Percentiles rank a stretch among this genome's conserved stretches.
These are phyloP conservation scores for Imbricaverruca yamaguchii DNA, from an alignment of 2,888 invertebrate species.

Conservation along the genomic window DNA sequence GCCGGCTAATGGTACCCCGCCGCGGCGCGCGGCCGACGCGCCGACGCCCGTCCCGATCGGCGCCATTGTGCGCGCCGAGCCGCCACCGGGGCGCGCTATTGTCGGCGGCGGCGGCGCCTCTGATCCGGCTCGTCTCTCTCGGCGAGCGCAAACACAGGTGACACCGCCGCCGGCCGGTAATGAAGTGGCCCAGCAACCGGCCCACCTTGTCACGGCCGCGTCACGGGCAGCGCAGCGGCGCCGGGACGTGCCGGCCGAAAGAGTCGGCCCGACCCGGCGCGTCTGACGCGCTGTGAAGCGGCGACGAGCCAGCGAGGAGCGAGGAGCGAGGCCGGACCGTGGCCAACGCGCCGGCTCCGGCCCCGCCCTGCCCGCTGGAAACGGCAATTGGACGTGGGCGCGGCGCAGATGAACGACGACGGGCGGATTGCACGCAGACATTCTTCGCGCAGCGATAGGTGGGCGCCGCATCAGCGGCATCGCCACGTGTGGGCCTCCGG, in stretches of 20 bases:
- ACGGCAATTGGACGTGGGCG: neutral
- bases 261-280: neutral
- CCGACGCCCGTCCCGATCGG: neutral
- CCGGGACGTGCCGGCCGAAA: neutral
- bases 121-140: slow-evolving; percentile 11
- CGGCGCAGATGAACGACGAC: neutral
- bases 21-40: neutral
- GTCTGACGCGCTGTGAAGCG: neutral
- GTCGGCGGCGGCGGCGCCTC: slow-evolving; percentile 1
- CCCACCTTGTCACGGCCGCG: neutral
- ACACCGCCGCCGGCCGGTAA: neutral
- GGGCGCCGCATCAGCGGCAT: neutral
- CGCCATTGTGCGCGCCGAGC: neutral
- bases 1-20: neutral
- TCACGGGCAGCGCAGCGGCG: too few species aligned
- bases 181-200: neutral
- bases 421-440: neutral
- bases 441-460: neutral
- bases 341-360: neutral
- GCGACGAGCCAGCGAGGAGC: neutral
- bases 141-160: neutral
- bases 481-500: neutral
- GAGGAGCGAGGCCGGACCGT: neutral
- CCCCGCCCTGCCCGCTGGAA: neutral
- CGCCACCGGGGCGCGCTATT: neutral